phyloP scores from a whole-genome alignment of 2,888 invertebrate genomes.

The Cylindroiulus punctatus region DNA sequence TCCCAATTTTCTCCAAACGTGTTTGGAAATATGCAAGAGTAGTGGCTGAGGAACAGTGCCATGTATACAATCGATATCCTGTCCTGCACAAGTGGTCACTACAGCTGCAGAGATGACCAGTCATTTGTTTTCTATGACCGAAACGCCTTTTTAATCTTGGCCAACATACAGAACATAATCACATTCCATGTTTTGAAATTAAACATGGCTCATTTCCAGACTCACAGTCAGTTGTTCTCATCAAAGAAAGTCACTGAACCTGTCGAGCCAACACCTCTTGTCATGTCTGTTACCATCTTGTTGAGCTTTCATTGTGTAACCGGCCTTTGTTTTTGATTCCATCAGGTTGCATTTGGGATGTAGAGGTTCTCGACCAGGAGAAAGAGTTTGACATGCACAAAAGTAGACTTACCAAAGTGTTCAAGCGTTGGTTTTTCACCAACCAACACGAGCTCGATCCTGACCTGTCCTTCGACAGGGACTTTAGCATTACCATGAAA shows the following conservation, averaged over 20 bases:
- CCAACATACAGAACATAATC: too few species aligned
- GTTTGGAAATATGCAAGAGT: background rate
- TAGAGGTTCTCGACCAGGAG: constrained; percentile 25
- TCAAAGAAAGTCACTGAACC: constrained; percentile 16
- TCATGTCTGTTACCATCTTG: background rate
- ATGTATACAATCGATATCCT: background rate
- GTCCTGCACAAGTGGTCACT: background rate
- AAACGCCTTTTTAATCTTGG: too few species aligned
- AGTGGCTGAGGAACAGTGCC: background rate
- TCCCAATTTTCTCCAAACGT: background rate
- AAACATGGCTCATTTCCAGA: background rate
- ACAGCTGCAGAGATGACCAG: too few species aligned
- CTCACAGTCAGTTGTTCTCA: background rate
- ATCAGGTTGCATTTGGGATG: constrained; percentile 21
- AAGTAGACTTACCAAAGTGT: background rate
- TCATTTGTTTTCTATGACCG: too few species aligned
- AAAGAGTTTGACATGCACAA: constrained; percentile 5
- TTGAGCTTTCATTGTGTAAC: background rate
- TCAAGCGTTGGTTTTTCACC: background rate
- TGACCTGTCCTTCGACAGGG: constrained; percentile 4
- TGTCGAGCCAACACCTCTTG: background rate
- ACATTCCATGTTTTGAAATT: background rate
- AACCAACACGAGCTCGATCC: constrained; percentile 10
- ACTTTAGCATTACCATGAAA: background rate
- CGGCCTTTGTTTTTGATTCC: constrained; percentile 2